Evolutionary conservation across 2,113 vertebrate species (phyloP), one percentile per base, ranked within the genome.

Genomic region (Poeciliopsis retropinna): DNA sequence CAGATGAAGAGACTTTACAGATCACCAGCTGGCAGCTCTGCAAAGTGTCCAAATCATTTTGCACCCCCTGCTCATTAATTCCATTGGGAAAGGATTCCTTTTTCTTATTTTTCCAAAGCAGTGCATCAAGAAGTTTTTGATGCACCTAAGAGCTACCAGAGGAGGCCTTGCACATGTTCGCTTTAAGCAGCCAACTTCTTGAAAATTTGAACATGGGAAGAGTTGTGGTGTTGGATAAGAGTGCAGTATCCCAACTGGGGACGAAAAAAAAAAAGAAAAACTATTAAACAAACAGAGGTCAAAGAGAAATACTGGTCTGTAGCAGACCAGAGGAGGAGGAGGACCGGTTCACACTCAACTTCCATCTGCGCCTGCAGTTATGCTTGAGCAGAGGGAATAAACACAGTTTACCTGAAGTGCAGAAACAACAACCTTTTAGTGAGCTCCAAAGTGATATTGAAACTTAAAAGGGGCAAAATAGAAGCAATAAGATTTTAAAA

Each of bases 271-370:
- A 6, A 64, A 31, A 10, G 30, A 47, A 80, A 47, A 17, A 19
- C 1, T 47, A 17, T 44, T n/a, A 60, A 34, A 65, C 8, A 10
- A 28, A 41, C 29, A 62, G 60, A 29, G 13, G 27, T 11, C 60
- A 67, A 70, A 61, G 14, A 19, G 47, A 5, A 41, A 14, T 5
- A 17, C 1, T 5, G 70, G 60, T 73, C 39, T 73, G 65, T 13
- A 37, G 72, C 37, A 28, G 47, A 72, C 67, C 47, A 65, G 29
- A 75, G 29, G 66, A 84, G 28, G 63, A 82, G 67, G n/a, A 66
- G 68, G 62, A n/a, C 29, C 6, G 5, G 61, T 30, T 27, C 31
- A 32, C n/a, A 37, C 37, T 60, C 51, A 39, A 64, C 70, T 44
- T n/a, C 68, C 32, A 69, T 79, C 67, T 79, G 41, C 72, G 54